These are phyloP conservation scores for Miniopterus natalensis DNA, from an alignment of 2,113 vertebrate species.

Conservation along the genomic window DNA sequence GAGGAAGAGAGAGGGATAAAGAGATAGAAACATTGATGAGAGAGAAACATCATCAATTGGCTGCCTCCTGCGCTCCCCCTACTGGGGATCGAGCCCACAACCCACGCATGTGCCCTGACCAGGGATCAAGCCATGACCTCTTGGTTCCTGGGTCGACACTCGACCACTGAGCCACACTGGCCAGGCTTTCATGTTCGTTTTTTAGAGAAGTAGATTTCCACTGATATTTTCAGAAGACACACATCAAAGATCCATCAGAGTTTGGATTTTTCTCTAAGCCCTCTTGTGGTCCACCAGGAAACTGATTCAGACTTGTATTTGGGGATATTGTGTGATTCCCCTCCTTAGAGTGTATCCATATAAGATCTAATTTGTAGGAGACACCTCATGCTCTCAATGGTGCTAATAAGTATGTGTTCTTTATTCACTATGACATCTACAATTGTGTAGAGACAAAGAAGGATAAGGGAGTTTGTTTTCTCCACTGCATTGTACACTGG, in stretches of 20 bases:
- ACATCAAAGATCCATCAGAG: background rate
- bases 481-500: background rate
- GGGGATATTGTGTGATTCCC: background rate
- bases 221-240: background rate
- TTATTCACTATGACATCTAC: background rate
- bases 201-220: background rate
- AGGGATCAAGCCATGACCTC: too few species aligned
- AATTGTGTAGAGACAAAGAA: background rate
- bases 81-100: too few species aligned
- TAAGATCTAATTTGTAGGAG: background rate
- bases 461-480: background rate
- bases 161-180: too few species aligned
- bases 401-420: background rate
- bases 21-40: too few species aligned
- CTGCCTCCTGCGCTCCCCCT: too few species aligned
- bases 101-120: too few species aligned
- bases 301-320: background rate
- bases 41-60: too few species aligned
- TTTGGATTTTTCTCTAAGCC: background rate
- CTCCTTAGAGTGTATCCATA: background rate
- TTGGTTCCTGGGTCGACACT: too few species aligned
- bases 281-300: background rate
- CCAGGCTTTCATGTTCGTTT: background rate
- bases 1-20: too few species aligned
- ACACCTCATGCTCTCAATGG: background rate